Conservation (phyloP, 1,140 invertebrate genomes). For the Reticulitermes speratus region DNA sequence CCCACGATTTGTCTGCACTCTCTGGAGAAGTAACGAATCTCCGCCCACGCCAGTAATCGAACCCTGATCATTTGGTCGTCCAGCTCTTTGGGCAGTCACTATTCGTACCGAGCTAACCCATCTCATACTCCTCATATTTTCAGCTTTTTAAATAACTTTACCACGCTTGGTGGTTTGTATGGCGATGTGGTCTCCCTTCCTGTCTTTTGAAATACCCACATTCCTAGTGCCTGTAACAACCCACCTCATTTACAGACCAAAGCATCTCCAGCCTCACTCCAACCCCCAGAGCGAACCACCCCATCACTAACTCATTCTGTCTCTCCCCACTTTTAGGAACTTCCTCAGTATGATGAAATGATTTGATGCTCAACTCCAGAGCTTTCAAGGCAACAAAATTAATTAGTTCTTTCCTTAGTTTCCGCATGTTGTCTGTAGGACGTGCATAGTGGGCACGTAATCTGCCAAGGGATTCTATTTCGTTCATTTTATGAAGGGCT, state of each 20-base stretch:
- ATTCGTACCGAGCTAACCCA: too few relatives aligned
- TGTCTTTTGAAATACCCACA: background rate
- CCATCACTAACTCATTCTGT: background rate
- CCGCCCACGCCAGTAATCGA: too few relatives aligned
- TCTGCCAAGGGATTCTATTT: background rate
- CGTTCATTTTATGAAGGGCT: background rate
- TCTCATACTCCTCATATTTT: too few relatives aligned
- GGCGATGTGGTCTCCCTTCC: background rate
- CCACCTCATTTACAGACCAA: background rate
- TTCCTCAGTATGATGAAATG: background rate
- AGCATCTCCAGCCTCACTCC: background rate
- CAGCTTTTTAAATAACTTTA: background rate
- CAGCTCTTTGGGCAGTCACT: too few relatives aligned
- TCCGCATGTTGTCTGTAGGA: background rate
- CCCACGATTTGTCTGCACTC: too few relatives aligned
- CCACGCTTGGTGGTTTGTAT: background rate
- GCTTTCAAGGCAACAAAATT: conserved; percentile 26
- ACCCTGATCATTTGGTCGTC: too few relatives aligned
- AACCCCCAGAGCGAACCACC: background rate
- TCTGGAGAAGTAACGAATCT: too few relatives aligned
- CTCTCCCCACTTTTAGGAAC: background rate
- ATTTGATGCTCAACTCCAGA: background rate
- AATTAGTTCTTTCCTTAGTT: conserved; percentile 23
- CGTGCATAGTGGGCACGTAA: background rate
- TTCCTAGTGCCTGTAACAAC: background rate